Evolutionary conservation across 2,113 vertebrate species (phyloP).

Genomic region (Camelus dromedarius): DNA sequence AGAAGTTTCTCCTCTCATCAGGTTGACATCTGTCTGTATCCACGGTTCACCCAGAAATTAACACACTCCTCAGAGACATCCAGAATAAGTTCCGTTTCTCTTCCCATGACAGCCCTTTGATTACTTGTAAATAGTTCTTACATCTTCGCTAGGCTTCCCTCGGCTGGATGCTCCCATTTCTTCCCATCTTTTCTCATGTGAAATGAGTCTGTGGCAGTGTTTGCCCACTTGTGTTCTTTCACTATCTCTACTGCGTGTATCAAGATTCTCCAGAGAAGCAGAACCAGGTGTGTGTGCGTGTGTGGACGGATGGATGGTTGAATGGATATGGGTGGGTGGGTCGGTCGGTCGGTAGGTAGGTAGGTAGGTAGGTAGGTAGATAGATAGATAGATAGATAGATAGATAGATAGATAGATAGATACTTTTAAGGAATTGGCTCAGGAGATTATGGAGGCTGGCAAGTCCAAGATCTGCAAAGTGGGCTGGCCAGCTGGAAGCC

Average conservation of each 20-base stretch:
- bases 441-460: not conserved
- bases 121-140: not conserved
- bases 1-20: not conserved
- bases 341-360: too few species aligned
- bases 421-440: not conserved
- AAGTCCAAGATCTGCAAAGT: not conserved
- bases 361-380: too few species aligned
- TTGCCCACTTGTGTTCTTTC: not conserved
- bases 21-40: not conserved
- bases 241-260: not conserved
- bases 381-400: fast-evolving
- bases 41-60: not conserved
- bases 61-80: not conserved
- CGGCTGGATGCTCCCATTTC: not conserved
- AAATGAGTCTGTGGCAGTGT: not conserved
- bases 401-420: not conserved
- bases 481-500: not conserved
- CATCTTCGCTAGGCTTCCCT: not conserved
- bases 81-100: not conserved
- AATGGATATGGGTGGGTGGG: fast-evolving
- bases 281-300: not conserved
- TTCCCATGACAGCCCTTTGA: not conserved
- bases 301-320: fast-evolving
- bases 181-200: not conserved
- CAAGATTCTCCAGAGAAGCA: not conserved